phyloP scores from a whole-genome alignment of 2,113 vertebrate genomes.

The Campylomormyrus tamandua region DNA sequence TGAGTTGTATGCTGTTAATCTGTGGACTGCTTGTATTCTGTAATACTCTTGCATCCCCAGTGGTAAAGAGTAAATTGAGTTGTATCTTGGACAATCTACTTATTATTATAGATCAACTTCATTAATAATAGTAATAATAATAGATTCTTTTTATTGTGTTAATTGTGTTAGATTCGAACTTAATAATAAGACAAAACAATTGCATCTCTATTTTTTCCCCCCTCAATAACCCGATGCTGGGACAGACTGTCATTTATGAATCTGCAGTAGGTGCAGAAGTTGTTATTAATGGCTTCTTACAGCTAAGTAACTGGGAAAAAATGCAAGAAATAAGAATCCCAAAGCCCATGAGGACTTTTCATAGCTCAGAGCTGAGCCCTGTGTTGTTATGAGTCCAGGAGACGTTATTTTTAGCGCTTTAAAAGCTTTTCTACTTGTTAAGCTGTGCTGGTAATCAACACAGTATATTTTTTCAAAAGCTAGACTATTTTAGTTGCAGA shows the following conservation, averaged over 20 bases:
- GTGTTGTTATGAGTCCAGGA: neutral
- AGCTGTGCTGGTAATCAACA: neutral
- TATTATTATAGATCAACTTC: neutral
- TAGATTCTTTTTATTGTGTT: neutral
- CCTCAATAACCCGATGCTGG: neutral
- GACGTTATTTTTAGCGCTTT: neutral
- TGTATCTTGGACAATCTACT: neutral
- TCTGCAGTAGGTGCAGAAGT: neutral
- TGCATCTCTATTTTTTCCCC: neutral
- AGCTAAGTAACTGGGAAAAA: neutral
- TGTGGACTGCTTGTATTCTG: neutral
- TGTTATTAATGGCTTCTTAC: neutral
- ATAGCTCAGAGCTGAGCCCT: neutral
- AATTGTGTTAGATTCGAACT: neutral
- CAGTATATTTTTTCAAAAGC: neutral
- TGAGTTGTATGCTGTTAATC: neutral
- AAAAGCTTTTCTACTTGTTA: neutral
- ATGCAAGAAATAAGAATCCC: neutral
- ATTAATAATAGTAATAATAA: neutral
- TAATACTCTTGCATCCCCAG: neutral
- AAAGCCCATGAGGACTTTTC: neutral
- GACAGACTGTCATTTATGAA: neutral
- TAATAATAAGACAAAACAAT: neutral
- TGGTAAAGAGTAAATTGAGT: neutral
- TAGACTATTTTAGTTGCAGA: neutral